Conservation (phyloP, 2,888 invertebrate species). For the Brenthis daphne region DNA sequence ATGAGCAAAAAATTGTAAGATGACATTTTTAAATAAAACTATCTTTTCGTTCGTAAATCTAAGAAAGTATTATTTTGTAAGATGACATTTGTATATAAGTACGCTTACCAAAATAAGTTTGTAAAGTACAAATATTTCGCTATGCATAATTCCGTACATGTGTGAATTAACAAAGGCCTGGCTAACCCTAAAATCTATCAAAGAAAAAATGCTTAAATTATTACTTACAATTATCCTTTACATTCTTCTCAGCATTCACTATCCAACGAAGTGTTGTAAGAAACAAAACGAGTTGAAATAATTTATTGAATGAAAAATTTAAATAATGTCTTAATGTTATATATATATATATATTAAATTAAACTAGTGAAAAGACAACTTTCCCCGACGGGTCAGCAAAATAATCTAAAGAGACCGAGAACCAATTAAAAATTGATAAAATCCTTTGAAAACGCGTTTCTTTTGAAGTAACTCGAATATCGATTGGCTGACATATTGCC, state of each 20-base stretch:
- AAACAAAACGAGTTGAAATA: background rate
- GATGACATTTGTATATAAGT: too few species aligned
- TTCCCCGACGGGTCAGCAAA: constrained; percentile 29
- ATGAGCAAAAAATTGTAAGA: too few species aligned
- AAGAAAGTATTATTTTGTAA: too few species aligned
- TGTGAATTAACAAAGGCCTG: background rate
- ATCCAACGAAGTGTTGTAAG: constrained; percentile 1
- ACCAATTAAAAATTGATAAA: constrained; percentile 26
- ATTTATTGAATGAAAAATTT: constrained; percentile 5
- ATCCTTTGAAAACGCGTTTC: constrained; percentile 7
- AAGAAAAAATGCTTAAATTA: background rate
- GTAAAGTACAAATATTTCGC: too few species aligned
- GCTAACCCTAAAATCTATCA: background rate
- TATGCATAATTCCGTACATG: too few species aligned
- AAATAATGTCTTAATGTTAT: background rate
- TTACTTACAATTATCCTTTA: constrained; percentile 10
- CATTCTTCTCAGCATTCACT: constrained; percentile 15
- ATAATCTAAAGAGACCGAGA: constrained; percentile 27
- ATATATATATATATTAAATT: background rate
- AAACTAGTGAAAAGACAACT: constrained; percentile 29
- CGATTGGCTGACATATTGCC: constrained; percentile 10
- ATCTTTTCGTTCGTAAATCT: too few species aligned
- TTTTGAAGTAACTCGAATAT: constrained; percentile 11
- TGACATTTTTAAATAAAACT: too few species aligned
- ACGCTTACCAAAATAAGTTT: too few species aligned